Evolutionary conservation across 2,113 vertebrate species (phyloP).

Genomic region (Urocolius indicus): DNA sequence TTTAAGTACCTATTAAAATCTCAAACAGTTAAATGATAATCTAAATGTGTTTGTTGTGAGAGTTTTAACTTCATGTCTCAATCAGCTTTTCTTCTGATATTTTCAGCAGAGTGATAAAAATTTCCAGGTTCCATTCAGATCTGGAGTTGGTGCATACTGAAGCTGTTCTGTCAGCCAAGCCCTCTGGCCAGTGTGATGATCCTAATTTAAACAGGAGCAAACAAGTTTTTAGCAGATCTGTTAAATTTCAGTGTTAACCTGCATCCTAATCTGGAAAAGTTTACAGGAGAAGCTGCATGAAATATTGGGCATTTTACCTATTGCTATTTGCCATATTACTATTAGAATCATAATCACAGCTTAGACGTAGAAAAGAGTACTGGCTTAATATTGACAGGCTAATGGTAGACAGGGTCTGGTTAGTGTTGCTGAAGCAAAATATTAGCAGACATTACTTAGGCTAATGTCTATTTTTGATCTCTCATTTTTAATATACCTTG

Average conservation of each 20-base stretch:
- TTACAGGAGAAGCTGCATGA: background rate
- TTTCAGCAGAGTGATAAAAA: background rate
- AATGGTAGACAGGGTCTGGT: background rate
- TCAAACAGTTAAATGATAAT: background rate
- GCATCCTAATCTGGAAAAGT: background rate
- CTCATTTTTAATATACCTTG: constrained; percentile 9
- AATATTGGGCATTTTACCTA: background rate
- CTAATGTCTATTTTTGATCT: constrained; percentile 32
- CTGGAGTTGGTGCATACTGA: background rate
- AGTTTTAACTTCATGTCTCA: background rate
- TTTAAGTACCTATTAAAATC: background rate
- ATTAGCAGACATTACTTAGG: background rate
- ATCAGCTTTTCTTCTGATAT: background rate
- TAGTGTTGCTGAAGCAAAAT: background rate
- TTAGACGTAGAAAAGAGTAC: background rate
- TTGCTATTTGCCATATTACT: background rate
- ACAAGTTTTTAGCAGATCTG: background rate
- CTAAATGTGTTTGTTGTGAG: background rate
- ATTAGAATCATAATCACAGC: background rate
- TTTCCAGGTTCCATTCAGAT: background rate
- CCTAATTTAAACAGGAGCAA: background rate
- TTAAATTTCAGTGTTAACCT: background rate
- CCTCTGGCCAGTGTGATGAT: background rate
- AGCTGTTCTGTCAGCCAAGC: background rate
- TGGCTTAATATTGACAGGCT: background rate